Evolutionary conservation across 2,888 invertebrate species (phyloP), one percentile per base, ranked within the genome.

Genomic region (Dascillus cervinus): DNA sequence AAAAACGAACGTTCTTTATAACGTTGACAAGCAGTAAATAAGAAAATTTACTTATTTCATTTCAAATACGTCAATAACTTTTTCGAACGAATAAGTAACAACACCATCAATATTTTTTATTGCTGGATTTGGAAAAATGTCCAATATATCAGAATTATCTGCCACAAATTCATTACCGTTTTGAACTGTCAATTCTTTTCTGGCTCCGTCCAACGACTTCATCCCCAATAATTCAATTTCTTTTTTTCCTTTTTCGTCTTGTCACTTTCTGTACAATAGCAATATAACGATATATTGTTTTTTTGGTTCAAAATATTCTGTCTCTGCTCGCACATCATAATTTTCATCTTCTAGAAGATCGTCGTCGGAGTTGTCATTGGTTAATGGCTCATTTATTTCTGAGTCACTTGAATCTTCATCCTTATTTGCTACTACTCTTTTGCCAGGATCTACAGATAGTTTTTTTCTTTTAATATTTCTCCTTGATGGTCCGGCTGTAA

Each of bases 71-170:
- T 29, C 22, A 12, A 23, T 22, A 22, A n/a, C n/a, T n/a, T n/a
- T n/a, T n/a, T n/a, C n/a, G n/a, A n/a, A n/a, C n/a, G n/a, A n/a
- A n/a, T n/a, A n/a, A n/a, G n/a, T n/a, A n/a, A n/a, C n/a, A n/a
- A n/a, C n/a, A n/a, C n/a, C n/a, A n/a, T 29, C 14, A 23, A 26
- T 2, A 11, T 22, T 29, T 13, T 13, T 22, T 12, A 22, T 22
- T 12, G 22, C 22, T 12, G 14, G 22, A 29, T 22, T 29, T 29
- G 29, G 29, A 13, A 29, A 29, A 29, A 29, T 29, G 3, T 22
- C 29, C 22, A 29, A 13, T 12, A 25, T 22, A 15, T 29, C 29
- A 12, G 13, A 22, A 13, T 13, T 29, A 22, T 29, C 22, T 22
- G 13, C 22, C 9, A 23, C 22, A 29, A 29, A 29, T 29, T 25